phyloP scores from a whole-genome alignment of 2,797 vertebrate genomes.

The Paguma larvata region DNA sequence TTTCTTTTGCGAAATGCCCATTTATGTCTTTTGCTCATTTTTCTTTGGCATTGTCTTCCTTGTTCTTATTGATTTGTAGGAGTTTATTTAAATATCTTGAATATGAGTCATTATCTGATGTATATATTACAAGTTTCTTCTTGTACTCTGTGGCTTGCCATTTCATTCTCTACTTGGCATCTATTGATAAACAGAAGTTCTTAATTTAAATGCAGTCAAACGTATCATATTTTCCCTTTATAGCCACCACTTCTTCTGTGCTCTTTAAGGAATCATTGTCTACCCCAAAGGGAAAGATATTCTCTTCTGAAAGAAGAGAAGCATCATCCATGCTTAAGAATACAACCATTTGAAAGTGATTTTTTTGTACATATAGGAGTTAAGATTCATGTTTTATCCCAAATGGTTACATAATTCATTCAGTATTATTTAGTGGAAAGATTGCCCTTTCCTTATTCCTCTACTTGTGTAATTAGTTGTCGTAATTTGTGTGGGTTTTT shows the following conservation, averaged over 20 bases:
- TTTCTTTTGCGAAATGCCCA: not conserved
- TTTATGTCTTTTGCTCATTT: constrained; percentile 8
- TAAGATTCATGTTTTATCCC: not conserved
- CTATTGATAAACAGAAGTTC: not conserved
- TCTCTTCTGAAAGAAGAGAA: not conserved
- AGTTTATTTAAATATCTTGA: not conserved
- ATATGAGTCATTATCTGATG: not conserved
- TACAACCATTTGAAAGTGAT: not conserved
- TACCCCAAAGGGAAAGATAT: not conserved
- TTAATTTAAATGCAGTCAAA: not conserved
- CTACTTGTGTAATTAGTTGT: not conserved
- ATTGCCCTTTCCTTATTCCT: not conserved
- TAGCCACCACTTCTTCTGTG: not conserved
- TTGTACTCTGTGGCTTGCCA: not conserved
- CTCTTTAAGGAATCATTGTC: not conserved
- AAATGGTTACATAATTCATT: not conserved
- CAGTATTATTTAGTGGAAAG: not conserved
- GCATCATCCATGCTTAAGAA: not conserved
- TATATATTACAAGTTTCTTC: not conserved
- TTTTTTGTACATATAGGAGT: not conserved
- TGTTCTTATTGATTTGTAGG: not conserved
- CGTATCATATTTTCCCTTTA: not conserved
- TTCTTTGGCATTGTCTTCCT: not conserved
- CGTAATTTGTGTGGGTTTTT: not conserved
- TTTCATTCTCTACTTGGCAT: not conserved